Evolutionary conservation across 2,888 invertebrate genomes (phyloP).

Genomic region (Diarsia dahlii): DNA sequence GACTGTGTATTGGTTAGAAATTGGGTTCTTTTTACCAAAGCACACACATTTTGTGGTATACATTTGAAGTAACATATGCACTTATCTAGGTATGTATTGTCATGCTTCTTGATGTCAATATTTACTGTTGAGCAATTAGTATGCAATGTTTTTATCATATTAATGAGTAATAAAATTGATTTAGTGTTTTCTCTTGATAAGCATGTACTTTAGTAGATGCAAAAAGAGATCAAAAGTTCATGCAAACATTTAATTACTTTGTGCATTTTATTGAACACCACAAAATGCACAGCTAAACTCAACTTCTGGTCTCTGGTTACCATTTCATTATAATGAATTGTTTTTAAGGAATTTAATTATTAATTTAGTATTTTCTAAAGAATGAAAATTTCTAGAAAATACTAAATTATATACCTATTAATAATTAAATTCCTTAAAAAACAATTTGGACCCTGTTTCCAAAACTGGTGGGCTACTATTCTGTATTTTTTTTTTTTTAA

Average conservation of each 20-base stretch:
- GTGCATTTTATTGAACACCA: not conserved
- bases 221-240: not conserved
- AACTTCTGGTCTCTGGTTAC: not conserved
- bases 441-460: too few species aligned
- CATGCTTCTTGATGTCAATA: conserved; percentile 13
- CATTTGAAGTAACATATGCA: not conserved
- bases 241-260: not conserved
- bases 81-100: not conserved
- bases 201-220: not conserved
- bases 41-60: not conserved
- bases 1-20: not conserved
- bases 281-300: not conserved
- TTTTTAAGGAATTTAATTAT: not conserved
- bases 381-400: too few species aligned
- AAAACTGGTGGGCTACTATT: too few species aligned
- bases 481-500: too few species aligned
- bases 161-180: conserved; percentile 37
- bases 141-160: conserved; percentile 33
- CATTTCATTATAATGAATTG: not conserved
- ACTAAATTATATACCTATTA: too few species aligned
- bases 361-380: not conserved
- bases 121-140: conserved; percentile 37
- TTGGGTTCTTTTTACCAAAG: conserved; percentile 13
- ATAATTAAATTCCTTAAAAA: too few species aligned
- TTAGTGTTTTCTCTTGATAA: not conserved